Percentiles rank a stretch among this genome's conserved stretches.
These are phyloP conservation scores for Amia ocellicauda DNA, from an alignment of 2,113 vertebrate species.

Conservation along the genomic window DNA sequence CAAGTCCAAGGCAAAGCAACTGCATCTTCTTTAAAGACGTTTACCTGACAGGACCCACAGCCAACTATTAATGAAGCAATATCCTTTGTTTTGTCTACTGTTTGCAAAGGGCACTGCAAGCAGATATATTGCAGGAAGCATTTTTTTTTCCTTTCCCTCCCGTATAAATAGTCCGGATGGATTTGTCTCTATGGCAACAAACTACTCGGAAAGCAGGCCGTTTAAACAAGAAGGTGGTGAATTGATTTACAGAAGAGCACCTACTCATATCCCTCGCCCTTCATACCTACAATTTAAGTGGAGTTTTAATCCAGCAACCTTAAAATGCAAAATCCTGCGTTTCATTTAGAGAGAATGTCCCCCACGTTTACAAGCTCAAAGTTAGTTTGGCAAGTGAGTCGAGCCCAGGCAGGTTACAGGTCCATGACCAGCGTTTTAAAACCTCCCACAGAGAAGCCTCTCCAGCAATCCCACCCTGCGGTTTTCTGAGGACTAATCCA, in stretches of 20 bases:
- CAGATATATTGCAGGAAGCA: slow-evolving; percentile 5
- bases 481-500: background rate
- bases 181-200: slow-evolving; percentile 28
- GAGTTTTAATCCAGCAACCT: background rate
- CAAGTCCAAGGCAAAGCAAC: background rate
- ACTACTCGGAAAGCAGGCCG: slow-evolving; percentile 7
- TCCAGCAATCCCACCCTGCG: background rate
- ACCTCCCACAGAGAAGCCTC: background rate
- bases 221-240: slow-evolving; percentile 14
- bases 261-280: background rate
- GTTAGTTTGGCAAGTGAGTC: background rate
- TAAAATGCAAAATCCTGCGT: background rate
- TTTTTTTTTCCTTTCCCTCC: slow-evolving; percentile 1
- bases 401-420: background rate
- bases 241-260: background rate
- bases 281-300: slow-evolving; percentile 12
- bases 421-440: background rate
- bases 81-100: slow-evolving; percentile 1
- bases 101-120: slow-evolving; percentile 6
- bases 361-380: background rate
- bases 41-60: slow-evolving; percentile 1
- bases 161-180: slow-evolving; percentile 19
- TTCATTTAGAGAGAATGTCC: background rate
- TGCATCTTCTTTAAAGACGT: background rate
- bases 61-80: slow-evolving; percentile 8